These are phyloP conservation scores for Adrianichthys oophorus DNA, from an alignment of 2,797 vertebrate genomes.

Conservation along the genomic window DNA sequence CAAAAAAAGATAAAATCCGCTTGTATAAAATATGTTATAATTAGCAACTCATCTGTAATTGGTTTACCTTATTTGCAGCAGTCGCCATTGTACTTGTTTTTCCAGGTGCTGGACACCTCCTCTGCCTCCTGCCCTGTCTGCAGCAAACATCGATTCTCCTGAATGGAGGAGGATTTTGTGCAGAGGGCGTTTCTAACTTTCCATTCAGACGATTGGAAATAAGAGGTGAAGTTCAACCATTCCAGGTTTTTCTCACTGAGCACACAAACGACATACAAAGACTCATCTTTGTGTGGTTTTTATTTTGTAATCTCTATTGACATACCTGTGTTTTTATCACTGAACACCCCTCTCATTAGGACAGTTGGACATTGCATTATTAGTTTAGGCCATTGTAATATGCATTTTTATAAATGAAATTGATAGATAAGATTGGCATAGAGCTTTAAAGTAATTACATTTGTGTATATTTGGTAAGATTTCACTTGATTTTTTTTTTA, in stretches of 20 bases:
- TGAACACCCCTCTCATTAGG: too few species aligned
- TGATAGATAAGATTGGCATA: not conserved
- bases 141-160: conserved; percentile 6
- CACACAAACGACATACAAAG: not conserved
- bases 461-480: too few species aligned
- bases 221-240: too few species aligned
- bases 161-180: conserved; percentile 40
- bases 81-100: conserved; percentile 51
- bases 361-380: not conserved
- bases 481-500: too few species aligned
- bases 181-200: conserved; percentile 40
- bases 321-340: not conserved
- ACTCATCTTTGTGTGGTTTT: not conserved
- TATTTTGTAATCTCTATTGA: too few species aligned
- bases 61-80: conserved; percentile 62
- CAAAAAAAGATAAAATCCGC: not conserved
- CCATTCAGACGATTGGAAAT: conserved; percentile 16
- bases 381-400: not conserved
- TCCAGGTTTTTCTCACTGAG: too few species aligned
- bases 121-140: not conserved
- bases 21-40: not conserved
- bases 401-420: not conserved
- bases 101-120: conserved; percentile 1
- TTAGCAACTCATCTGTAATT: not conserved
- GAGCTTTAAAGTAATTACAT: not conserved